phyloP scores from a whole-genome alignment of 2,113 vertebrate genomes.

The Mystacornis crossleyi region DNA sequence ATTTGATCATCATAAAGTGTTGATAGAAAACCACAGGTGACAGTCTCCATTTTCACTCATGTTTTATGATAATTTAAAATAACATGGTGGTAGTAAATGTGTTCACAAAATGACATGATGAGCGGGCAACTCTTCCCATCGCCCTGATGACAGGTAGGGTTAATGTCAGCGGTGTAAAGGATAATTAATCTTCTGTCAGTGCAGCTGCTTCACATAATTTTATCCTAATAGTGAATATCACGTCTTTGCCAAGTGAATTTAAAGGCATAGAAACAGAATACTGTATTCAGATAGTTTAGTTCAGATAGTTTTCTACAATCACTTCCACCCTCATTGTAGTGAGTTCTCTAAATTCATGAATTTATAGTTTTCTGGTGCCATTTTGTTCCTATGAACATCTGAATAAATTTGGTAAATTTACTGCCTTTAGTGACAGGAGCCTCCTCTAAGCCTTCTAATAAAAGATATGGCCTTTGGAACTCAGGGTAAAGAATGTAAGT shows the following conservation, averaged over 20 bases:
- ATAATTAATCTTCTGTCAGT: conserved; percentile 66
- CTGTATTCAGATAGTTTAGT: background rate
- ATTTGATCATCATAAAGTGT: background rate
- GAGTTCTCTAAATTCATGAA: background rate
- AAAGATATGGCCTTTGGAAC: background rate
- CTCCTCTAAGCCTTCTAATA: background rate
- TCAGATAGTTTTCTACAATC: background rate
- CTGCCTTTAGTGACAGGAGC: background rate
- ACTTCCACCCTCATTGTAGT: background rate
- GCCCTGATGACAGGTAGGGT: conserved; percentile 14
- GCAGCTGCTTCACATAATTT: conserved; percentile 68
- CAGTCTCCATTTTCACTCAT: background rate
- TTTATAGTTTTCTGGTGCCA: background rate
- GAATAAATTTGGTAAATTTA: background rate
- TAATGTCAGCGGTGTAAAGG: conserved; percentile 48
- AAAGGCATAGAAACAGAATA: background rate
- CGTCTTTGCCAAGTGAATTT: conserved; percentile 7
- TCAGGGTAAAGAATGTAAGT: background rate
- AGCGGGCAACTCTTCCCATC: background rate
- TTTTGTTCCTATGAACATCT: background rate
- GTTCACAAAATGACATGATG: background rate
- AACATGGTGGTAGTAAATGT: background rate
- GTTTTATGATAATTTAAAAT: conserved; percentile 11
- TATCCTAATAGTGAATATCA: conserved; percentile 28
- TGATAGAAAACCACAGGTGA: conserved; percentile 7